These are phyloP conservation scores for Punctoribates punctum DNA, from an alignment of 2,888 invertebrate genomes.

Conservation along the genomic window DNA sequence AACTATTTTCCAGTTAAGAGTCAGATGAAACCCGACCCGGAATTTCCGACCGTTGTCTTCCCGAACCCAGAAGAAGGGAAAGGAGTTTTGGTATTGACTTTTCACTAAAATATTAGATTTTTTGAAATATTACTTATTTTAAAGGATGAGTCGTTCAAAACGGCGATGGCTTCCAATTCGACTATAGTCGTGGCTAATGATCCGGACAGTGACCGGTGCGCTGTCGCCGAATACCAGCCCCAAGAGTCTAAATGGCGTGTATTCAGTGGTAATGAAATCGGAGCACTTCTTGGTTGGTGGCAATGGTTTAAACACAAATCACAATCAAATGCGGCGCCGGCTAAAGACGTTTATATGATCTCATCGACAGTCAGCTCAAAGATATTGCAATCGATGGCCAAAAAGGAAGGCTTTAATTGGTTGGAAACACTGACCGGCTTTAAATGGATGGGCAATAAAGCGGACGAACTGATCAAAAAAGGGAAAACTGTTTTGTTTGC, in stretches of 20 bases:
- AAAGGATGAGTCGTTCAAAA: slow-evolving; percentile 65
- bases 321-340: not conserved
- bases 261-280: slow-evolving; percentile 93
- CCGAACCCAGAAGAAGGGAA: slow-evolving; percentile 98
- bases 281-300: slow-evolving; percentile 94
- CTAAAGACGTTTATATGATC: slow-evolving; percentile 70
- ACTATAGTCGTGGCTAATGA: slow-evolving; percentile 88
- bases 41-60: slow-evolving; percentile 93
- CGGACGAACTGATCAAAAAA: slow-evolving; percentile 65
- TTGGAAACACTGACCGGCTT: slow-evolving; percentile 95
- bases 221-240: slow-evolving; percentile 77
- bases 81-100: slow-evolving; percentile 61
- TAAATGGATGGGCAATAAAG: slow-evolving; percentile 97
- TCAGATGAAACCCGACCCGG: slow-evolving; percentile 86
- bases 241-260: slow-evolving; percentile 75
- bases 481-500: slow-evolving; percentile 82
- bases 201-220: slow-evolving; percentile 95
- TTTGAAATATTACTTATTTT: slow-evolving; percentile 45
- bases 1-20: slow-evolving; percentile 55
- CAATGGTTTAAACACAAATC: slow-evolving; percentile 56
- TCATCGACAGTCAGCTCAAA: slow-evolving; percentile 96
- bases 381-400: slow-evolving; percentile 76
- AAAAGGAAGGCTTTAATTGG: slow-evolving; percentile 69
- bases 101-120: not conserved
- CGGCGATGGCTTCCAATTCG: slow-evolving; percentile 68